Percentiles rank a stretch among this genome's conserved stretches.
Conservation (phyloP, 2,888 invertebrate species). For the Melanchra persicariae region DNA sequence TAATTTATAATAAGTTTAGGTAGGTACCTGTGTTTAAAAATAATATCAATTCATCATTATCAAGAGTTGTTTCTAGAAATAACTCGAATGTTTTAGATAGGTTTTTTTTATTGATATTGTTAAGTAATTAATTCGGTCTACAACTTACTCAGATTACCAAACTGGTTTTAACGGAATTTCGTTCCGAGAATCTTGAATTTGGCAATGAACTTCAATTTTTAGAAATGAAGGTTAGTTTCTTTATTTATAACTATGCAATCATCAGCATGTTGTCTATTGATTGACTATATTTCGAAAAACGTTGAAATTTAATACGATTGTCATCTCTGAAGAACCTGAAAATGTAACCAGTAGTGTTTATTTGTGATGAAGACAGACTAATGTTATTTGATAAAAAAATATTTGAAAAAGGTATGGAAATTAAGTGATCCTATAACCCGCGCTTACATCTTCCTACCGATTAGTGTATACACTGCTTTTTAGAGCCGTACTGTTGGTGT, state of each 20-base stretch:
- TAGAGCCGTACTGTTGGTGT: too few relatives aligned
- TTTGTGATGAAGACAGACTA: too few relatives aligned
- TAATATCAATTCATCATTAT: not conserved
- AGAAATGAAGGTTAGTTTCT: not conserved
- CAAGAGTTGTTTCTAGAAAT: constrained; percentile 6
- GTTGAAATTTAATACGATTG: too few relatives aligned
- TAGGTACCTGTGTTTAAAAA: too few relatives aligned
- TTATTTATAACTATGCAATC: not conserved
- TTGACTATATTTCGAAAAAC: too few relatives aligned
- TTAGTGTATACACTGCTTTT: too few relatives aligned
- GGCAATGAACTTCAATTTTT: constrained; percentile 28
- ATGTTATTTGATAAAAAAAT: too few relatives aligned
- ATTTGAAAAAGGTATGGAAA: not conserved
- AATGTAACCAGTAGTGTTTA: too few relatives aligned
- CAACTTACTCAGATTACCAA: not conserved
- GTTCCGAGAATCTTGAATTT: constrained; percentile 23
- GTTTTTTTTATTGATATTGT: constrained; percentile 7
- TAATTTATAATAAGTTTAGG: not conserved
- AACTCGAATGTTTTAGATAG: not conserved
- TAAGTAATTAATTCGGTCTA: constrained; percentile 15
- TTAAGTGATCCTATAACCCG: not conserved
- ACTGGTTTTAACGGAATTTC: constrained; percentile 31
- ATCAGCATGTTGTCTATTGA: not conserved
- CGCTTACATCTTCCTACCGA: too few relatives aligned
- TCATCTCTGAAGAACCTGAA: too few relatives aligned